Conservation (phyloP, 92 coral and sea anemone genomes). For the Montipora capitata region DNA sequence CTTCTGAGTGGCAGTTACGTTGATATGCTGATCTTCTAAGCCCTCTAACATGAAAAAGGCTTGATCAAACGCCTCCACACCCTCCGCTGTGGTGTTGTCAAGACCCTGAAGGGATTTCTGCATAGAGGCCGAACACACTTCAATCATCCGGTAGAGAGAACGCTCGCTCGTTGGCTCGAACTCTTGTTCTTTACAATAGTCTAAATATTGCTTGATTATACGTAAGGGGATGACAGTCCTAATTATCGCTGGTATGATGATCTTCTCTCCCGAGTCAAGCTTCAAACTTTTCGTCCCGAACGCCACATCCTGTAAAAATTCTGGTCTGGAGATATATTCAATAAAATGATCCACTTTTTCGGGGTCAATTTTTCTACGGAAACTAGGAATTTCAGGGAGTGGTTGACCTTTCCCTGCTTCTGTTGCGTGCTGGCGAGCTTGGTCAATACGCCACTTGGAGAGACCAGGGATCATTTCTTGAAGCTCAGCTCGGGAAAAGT, state of each 20-base stretch:
- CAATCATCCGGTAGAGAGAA: slow-evolving; percentile 45
- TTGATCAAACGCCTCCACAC: neutral
- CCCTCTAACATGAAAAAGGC: too few species aligned
- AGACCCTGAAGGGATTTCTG: slow-evolving; percentile 13
- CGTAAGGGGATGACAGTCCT: slow-evolving; percentile 39
- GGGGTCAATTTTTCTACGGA: slow-evolving; percentile 22
- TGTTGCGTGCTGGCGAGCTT: slow-evolving; percentile 50
- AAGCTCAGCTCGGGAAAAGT: slow-evolving; percentile 50
- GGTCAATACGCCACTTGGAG: slow-evolving; percentile 67
- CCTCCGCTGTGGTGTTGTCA: slow-evolving; percentile 15
- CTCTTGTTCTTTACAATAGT: slow-evolving; percentile 6
- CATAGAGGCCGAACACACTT: slow-evolving; percentile 59
- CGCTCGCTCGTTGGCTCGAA: slow-evolving; percentile 57
- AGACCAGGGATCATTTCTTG: slow-evolving; percentile 52
- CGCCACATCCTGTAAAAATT: neutral
- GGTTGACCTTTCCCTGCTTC: slow-evolving; percentile 43
- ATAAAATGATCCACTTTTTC: slow-evolving; percentile 57
- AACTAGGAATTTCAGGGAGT: slow-evolving; percentile 25
- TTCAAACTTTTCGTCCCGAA: neutral
- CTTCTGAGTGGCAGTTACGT: slow-evolving; percentile 8
- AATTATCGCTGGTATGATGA: slow-evolving; percentile 48
- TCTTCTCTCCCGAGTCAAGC: slow-evolving; percentile 33
- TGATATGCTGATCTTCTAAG: neutral
- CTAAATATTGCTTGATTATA: too few species aligned
- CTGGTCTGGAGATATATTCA: slow-evolving; percentile 15